Base-by-base conservation (phyloP, 2,797 vertebrate species). In the Sciurus vulgaris region DNA sequence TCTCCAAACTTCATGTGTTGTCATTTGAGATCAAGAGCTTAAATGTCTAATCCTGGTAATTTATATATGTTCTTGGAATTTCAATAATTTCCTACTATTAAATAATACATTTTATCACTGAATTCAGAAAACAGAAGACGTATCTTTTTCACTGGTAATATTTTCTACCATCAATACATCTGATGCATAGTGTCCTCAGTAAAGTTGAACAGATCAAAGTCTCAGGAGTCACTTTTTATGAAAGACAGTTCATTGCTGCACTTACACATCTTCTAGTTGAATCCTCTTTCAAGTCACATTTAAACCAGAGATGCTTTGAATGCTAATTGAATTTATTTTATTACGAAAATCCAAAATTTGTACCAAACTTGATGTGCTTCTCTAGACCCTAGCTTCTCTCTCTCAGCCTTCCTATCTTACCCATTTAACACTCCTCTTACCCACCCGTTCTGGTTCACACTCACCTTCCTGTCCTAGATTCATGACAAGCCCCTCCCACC, bases 11-110 rank as follows among this genome's bases (percentile, higher is more conserved):
- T 10, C 4, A 18, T 70, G 10, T 59, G 15, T 77, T 93, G 44
- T 83, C 70, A 83, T 86, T 82, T 65, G 44, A 90, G 51, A 90
- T 86, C 54, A 82, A 65, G 74, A 90, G 14, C 8, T 86, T 93
- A 90, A 77, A 56, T 82, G 35, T 30, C 13, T 86, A 82, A 49
- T 93, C 54, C 44, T 72, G n/a, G 24, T 76, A 63, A 76, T 76
- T 61, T 76, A 51, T 74, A 56, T 47, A 54, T 63, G 14, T 8
- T 8, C 11, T 86, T 89, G 69, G 24, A 81, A 89, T 69, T 92
- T 81, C n/a, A 85, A 67, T 10, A 51, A 86, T 41, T 12, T 6
- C 10, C 13, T 59, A 26, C 5, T 74, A 15, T 81, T 51, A 72
- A 70, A 67, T 59, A 89, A 85, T 41, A 35, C 5, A 85, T 41